phyloP scores from a whole-genome alignment of 2,797 vertebrate species.

The Anguilla megastoma region DNA sequence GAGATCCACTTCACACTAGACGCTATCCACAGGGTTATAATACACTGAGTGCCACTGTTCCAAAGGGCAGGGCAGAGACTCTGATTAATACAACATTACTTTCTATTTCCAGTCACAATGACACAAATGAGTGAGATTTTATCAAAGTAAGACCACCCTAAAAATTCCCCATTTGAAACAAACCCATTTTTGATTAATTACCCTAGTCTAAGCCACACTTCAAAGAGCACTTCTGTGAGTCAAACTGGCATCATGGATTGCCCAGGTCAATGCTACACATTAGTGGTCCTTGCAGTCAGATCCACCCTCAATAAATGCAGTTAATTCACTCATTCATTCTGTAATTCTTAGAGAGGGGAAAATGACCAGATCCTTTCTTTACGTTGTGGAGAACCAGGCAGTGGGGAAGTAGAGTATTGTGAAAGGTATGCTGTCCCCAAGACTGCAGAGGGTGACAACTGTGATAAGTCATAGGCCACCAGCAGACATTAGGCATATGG shows the following conservation, averaged over 20 bases:
- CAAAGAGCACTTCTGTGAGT: background rate
- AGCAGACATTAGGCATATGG: constrained; percentile 19
- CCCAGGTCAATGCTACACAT: background rate
- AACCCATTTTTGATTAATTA: background rate
- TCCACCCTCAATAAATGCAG: background rate
- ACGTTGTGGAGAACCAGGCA: background rate
- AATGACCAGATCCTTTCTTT: background rate
- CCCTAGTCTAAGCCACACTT: background rate
- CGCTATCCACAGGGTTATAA: constrained; percentile 7
- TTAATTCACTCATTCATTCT: background rate
- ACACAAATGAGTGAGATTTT: background rate
- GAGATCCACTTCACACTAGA: background rate
- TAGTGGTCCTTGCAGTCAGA: background rate
- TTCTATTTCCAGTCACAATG: constrained; percentile 19
- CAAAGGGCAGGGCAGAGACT: constrained; percentile 1
- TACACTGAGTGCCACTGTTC: constrained; percentile 27
- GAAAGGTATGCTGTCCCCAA: constrained; percentile 12
- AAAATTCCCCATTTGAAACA: background rate
- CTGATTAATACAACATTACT: background rate
- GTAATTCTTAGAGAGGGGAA: background rate
- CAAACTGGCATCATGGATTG: background rate
- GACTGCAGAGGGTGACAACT: background rate
- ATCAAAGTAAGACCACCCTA: background rate
- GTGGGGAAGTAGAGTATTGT: background rate
- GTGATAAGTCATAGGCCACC: constrained; percentile 21